phyloP scores from a whole-genome alignment of 1,140 invertebrate species.

The Calephelis nemesis region DNA sequence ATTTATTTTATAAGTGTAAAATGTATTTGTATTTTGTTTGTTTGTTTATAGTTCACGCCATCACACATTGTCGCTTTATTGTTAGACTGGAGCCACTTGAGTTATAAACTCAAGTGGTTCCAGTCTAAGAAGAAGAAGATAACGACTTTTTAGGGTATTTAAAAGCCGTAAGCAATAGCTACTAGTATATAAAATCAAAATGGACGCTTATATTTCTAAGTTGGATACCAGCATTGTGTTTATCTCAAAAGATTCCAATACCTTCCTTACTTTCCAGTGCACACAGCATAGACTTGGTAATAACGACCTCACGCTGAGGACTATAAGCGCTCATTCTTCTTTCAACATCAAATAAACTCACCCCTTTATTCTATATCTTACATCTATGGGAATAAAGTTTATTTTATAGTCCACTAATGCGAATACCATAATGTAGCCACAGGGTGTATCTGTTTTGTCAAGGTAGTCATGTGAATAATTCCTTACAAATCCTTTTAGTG shows the following conservation, averaged over 20 bases:
- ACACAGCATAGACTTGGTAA: slow-evolving; percentile 9
- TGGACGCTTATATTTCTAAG: slow-evolving; percentile 49
- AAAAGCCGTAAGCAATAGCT: no score
- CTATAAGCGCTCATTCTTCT: slow-evolving; percentile 56
- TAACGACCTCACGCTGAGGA: slow-evolving; percentile 51
- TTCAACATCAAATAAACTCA: slow-evolving; percentile 23
- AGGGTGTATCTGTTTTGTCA: slow-evolving; percentile 75
- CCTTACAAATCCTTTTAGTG: slow-evolving; percentile 70
- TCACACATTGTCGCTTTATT: no score
- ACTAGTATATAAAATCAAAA: no score
- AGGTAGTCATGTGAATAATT: slow-evolving; percentile 73
- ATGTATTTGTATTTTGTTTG: no score
- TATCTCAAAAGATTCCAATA: background rate
- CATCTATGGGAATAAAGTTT: slow-evolving; percentile 23
- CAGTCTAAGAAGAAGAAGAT: no score
- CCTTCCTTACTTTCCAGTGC: background rate
- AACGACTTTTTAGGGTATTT: no score
- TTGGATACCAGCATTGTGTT: slow-evolving; percentile 33
- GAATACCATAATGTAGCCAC: slow-evolving; percentile 58
- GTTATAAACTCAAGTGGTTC: no score
- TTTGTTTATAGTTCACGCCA: no score
- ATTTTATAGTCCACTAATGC: slow-evolving; percentile 20
- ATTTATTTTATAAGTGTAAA: no score
- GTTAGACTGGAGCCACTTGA: no score
- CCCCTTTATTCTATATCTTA: slow-evolving; percentile 35